A percentile compares a stretch with the other conserved stretches of the same genome.
Evolutionary conservation across 2,888 invertebrate species (phyloP).

Genomic region (Oxystoma pomonae): DNA sequence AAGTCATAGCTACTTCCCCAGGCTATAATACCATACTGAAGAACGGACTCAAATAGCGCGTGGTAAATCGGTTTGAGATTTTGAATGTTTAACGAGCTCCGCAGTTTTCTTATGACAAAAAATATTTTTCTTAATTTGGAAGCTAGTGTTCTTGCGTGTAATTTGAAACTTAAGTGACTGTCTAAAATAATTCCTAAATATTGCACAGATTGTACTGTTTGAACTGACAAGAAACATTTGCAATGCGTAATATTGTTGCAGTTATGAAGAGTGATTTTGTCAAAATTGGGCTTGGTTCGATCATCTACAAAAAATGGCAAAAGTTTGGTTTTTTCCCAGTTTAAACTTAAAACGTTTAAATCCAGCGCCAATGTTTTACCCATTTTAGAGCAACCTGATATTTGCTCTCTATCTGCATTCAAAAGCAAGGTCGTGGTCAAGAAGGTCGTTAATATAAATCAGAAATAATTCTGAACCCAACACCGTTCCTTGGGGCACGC

Average conservation of each 20-base stretch:
- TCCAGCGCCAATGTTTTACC: neutral
- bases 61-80: too few relatives aligned
- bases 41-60: too few relatives aligned
- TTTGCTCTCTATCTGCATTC: neutral
- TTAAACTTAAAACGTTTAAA: neutral
- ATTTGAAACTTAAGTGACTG: neutral
- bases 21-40: neutral
- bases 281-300: neutral
- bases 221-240: neutral
- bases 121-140: neutral
- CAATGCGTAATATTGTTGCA: neutral
- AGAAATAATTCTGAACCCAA: neutral
- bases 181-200: neutral
- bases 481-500: neutral
- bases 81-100: neutral
- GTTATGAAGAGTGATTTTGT: neutral
- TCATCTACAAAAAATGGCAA: neutral
- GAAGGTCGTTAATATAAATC: neutral
- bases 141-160: neutral
- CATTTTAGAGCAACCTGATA: neutral
- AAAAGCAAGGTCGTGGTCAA: neutral
- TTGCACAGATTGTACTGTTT: neutral
- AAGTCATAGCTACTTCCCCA: too few relatives aligned
- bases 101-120: neutral
- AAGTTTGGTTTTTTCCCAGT: neutral